A percentile compares a stretch with the other conserved stretches of the same genome.
Evolutionary conservation across 2,113 vertebrate genomes (phyloP).

Genomic region (Setophaga coronata): DNA sequence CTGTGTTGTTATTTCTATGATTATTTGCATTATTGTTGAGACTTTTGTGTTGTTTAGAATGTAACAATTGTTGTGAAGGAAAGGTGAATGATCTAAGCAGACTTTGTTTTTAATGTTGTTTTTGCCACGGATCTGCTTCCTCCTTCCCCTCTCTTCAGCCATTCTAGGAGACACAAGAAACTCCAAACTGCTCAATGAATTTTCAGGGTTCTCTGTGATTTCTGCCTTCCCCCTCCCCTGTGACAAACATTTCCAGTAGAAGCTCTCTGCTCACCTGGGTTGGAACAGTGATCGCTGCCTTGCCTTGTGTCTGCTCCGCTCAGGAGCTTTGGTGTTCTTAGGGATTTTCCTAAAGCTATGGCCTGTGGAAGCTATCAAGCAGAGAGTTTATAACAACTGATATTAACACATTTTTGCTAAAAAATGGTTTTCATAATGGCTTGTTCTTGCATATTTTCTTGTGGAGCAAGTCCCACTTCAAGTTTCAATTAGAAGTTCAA

Average conservation of each 20-base stretch:
- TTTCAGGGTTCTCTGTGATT: not conserved
- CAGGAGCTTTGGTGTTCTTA: not conserved
- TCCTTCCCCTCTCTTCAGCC: not conserved
- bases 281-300: not conserved
- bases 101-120: not conserved
- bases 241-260: not conserved
- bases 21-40: not conserved
- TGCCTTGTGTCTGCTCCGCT: not conserved
- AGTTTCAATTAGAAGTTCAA: not conserved
- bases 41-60: not conserved
- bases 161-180: not conserved
- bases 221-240: not conserved
- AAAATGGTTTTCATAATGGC: not conserved
- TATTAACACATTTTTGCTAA: not conserved
- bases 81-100: not conserved
- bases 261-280: accelerated
- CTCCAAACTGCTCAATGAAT: not conserved
- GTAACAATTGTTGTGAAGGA: not conserved
- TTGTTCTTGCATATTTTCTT: not conserved
- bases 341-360: not conserved
- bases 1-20: not conserved
- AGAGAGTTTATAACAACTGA: not conserved
- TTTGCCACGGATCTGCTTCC: not conserved
- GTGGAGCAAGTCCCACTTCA: not conserved
- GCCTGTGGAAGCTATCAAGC: accelerated